Evolutionary conservation across 2,113 vertebrate species (phyloP).

Genomic region (Argyrosomus japonicus): DNA sequence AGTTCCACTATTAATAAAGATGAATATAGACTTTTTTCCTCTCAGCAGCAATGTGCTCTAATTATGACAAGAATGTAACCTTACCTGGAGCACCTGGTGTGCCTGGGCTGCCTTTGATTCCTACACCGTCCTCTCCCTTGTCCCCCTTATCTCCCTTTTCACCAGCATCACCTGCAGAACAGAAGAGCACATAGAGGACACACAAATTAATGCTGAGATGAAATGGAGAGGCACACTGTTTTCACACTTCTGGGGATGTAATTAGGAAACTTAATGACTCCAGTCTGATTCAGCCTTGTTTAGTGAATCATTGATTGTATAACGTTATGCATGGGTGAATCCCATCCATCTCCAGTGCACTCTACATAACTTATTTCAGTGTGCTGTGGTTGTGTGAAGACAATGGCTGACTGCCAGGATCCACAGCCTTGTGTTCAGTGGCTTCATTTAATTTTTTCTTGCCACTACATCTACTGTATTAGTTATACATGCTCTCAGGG

Average conservation of each 20-base stretch:
- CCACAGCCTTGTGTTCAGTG: conserved; percentile 31
- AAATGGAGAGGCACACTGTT: conserved; percentile 33
- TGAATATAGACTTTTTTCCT: background rate
- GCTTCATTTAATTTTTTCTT: conserved; percentile 45
- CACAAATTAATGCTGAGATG: conserved; percentile 2
- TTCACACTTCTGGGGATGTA: conserved; percentile 10
- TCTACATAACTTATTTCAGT: conserved; percentile 16
- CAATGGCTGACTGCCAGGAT: background rate
- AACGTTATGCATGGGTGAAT: conserved; percentile 37
- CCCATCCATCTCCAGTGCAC: conserved; percentile 8
- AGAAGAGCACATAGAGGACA: conserved; percentile 8
- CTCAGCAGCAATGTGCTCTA: background rate
- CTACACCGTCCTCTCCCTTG: conserved; percentile 82
- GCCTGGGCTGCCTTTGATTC: conserved; percentile 82
- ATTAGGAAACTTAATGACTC: conserved; percentile 44
- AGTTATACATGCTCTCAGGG: conserved; percentile 41
- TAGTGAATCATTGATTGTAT: conserved; percentile 54
- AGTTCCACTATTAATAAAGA: background rate
- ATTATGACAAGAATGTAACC: background rate
- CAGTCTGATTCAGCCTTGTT: conserved; percentile 50
- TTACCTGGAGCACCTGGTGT: conserved; percentile 82
- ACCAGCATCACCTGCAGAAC: conserved; percentile 78
- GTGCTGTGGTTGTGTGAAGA: conserved; percentile 12
- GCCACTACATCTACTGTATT: conserved; percentile 8
- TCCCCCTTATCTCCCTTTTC: conserved; percentile 80